Evolutionary conservation across 2,888 invertebrate species (phyloP), one percentile per base, ranked within the genome.

Genomic region (Sminthurinus aureus): DNA sequence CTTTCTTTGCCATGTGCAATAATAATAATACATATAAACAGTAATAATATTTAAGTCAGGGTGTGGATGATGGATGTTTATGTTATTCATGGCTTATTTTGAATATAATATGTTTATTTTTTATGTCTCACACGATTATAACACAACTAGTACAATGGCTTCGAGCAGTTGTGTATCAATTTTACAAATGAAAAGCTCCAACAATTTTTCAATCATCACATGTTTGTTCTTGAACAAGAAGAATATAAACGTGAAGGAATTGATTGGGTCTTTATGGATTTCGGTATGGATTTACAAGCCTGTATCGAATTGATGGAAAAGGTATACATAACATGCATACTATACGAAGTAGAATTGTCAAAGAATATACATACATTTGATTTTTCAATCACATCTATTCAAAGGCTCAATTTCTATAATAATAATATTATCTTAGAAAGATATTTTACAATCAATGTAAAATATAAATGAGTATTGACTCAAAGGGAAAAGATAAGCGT

Each of bases 201-300:
- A 93, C 98, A 99, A 93, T 99, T 98, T 94, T 99, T 99, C 94
- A 98, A 99, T 93, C 98, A 99, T 92, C 96, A 98, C 94, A 99
- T 99, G 98, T 99, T 99, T 92, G 98, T 99, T 89, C 93, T 98
- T 92, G 98, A 99, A 92, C 98, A 99, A 94, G 98, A 99, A 92
- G 98, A 98, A 91, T 99, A 99, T 93, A 97, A 96, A 91, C 94
- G 93, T 90, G 98, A 99, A 92, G 98, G 98, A 90, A 98, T 99
- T 92, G 93, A 95, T 90, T 99, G 98, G 98, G 94, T 94, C 91
- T 99, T 98, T 93, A 98, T 99, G 93, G 98, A 99, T 93, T 99
- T 99, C 92, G 98, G 98, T 92, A 97, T 99, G 96, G 98, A 99
- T 92, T 94, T 99, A 92, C 94, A 96, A 91, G 96, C 97, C 92